Conservation (phyloP, 2,888 invertebrate species). For the Anthrax anthrax region DNA sequence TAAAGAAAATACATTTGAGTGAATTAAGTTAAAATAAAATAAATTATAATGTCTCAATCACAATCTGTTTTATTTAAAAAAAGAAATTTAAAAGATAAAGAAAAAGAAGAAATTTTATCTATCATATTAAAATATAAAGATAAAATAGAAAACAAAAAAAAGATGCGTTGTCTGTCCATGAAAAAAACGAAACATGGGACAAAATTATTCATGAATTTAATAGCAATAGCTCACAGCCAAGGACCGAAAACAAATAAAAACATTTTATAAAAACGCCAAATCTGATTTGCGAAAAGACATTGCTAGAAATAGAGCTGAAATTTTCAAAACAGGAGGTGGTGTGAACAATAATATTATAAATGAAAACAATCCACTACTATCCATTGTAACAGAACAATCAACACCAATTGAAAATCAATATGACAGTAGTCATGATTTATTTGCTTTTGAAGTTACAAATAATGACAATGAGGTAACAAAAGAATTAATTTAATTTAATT, state of each 20-base stretch:
- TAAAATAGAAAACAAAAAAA: neutral
- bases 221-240: neutral
- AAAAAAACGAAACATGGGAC: neutral
- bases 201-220: neutral
- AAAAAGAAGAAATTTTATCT: no score
- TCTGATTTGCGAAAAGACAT: neutral
- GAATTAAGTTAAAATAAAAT: no score
- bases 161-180: neutral
- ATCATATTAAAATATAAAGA: no score
- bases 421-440: neutral
- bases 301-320: neutral
- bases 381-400: neutral
- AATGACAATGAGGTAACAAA: no score
- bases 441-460: no score
- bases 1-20: no score
- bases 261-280: neutral
- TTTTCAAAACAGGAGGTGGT: neutral
- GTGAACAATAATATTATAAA: neutral
- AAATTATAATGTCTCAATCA: no score
- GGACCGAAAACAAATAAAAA: neutral
- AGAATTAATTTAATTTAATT: no score
- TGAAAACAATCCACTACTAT: neutral
- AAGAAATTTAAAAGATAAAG: no score
- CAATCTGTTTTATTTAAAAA: no score
- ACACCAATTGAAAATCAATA: neutral